Conservation (phyloP, 2,888 invertebrate species). For the Agriopis marginaria region DNA sequence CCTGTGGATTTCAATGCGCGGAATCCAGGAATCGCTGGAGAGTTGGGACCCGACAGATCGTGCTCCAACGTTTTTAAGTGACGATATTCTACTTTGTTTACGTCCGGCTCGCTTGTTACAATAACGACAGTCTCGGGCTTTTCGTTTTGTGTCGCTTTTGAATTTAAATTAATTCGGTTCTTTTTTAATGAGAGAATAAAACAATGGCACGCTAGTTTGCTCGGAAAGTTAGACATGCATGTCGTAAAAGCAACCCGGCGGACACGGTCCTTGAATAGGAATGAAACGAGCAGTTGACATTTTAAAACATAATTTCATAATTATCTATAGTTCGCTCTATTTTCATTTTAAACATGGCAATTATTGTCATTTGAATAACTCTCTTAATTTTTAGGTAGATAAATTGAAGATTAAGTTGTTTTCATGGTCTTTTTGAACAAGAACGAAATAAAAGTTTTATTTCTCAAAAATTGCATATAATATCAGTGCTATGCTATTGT, state of each 20-base stretch:
- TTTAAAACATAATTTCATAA: neutral
- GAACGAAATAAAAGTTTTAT: neutral
- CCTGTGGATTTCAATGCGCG: slow-evolving; percentile 77
- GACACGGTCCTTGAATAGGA: slow-evolving; percentile 23
- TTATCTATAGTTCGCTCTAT: neutral
- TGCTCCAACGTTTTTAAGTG: slow-evolving; percentile 73
- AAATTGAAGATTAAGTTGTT: neutral
- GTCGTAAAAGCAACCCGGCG: slow-evolving; percentile 29
- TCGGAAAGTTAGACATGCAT: slow-evolving; percentile 31
- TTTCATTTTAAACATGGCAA: slow-evolving; percentile 3
- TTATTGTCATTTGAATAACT: slow-evolving; percentile 10
- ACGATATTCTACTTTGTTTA: slow-evolving; percentile 76
- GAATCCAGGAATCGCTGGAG: slow-evolving; percentile 69
- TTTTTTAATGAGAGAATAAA: slow-evolving; percentile 53
- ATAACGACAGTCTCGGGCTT: slow-evolving; percentile 57
- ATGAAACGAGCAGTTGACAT: slow-evolving; percentile 29
- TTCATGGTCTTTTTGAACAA: slow-evolving; percentile 14
- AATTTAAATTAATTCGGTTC: slow-evolving; percentile 64
- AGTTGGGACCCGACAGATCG: slow-evolving; percentile 59
- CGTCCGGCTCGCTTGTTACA: slow-evolving; percentile 64
- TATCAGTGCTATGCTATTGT: too few relatives aligned
- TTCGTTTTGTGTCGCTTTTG: slow-evolving; percentile 58
- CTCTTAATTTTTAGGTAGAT: neutral
- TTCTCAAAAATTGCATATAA: too few relatives aligned
- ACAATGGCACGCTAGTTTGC: slow-evolving; percentile 37